A percentile compares a stretch with the other conserved stretches of the same genome.
Evolutionary conservation across 2,113 vertebrate genomes (phyloP).

Genomic region (Tupaia chinensis): DNA sequence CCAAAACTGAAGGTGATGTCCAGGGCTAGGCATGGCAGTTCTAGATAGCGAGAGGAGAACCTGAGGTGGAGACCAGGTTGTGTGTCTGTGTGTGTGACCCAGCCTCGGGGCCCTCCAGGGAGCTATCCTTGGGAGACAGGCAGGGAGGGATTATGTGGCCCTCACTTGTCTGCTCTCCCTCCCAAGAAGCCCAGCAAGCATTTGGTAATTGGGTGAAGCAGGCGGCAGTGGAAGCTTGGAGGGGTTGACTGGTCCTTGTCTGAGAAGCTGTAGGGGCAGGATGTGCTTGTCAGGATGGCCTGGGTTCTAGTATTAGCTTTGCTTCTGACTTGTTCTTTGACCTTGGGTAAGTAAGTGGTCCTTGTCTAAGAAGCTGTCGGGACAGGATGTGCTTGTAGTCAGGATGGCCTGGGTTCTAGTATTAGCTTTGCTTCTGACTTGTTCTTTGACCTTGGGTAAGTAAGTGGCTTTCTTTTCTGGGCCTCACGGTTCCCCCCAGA

Average conservation of each 20-base stretch:
- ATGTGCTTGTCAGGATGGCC: not conserved
- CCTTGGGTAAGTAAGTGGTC: not conserved
- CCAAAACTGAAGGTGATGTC: conserved; percentile 1
- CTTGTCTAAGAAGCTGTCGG: not conserved
- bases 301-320: not conserved
- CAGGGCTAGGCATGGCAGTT: not conserved
- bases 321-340: not conserved
- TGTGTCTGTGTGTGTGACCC: not conserved
- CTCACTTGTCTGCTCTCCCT: not conserved
- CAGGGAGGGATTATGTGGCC: not conserved
- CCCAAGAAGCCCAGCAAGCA: not conserved
- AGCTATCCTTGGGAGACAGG: not conserved
- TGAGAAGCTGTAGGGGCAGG: not conserved
- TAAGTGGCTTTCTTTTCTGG: not conserved
- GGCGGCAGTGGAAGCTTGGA: not conserved
- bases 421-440: not conserved
- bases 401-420: not conserved
- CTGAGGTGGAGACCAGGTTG: not conserved
- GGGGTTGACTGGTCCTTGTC: not conserved
- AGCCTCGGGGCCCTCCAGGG: not conserved
- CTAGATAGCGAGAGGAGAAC: not conserved
- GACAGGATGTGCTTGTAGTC: not conserved
- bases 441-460: not conserved
- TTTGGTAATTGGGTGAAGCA: not conserved
- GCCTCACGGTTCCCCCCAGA: not conserved